phyloP scores from a whole-genome alignment of 2,113 vertebrate genomes.

The Rhabdomys dilectus region DNA sequence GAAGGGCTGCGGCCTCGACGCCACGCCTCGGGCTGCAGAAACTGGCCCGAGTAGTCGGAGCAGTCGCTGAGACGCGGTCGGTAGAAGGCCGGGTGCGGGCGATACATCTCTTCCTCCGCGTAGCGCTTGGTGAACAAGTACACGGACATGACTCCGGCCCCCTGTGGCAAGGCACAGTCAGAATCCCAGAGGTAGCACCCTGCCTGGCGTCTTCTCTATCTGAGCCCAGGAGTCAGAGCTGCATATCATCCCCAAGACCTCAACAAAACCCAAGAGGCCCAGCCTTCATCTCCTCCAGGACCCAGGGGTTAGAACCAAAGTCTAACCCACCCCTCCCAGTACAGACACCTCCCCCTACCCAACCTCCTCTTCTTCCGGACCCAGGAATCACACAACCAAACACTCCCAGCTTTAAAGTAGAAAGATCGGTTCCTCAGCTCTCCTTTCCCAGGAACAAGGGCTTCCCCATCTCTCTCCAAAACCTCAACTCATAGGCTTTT shows the following conservation, averaged over 20 bases:
- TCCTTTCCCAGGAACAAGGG: background rate
- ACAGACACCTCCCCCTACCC: background rate
- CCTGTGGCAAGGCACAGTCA: constrained; percentile 84
- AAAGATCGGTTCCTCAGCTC: background rate
- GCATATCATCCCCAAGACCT: background rate
- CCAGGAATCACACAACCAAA: background rate
- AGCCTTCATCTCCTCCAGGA: background rate
- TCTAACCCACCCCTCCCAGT: background rate
- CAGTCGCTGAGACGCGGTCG: constrained; percentile 94
- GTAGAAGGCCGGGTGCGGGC: constrained; percentile 94
- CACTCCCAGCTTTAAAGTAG: background rate
- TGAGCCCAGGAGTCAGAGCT: background rate
- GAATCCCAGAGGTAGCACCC: background rate
- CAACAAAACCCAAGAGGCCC: background rate
- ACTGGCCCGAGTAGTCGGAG: constrained; percentile 95
- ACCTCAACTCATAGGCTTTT: background rate
- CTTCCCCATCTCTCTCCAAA: background rate
- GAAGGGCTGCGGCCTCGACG: constrained; percentile 93
- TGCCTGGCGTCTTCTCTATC: too few species aligned
- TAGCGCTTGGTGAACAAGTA: constrained; percentile 97
- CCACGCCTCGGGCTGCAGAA: constrained; percentile 94
- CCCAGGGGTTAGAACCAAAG: background rate
- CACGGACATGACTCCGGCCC: constrained; percentile 95
- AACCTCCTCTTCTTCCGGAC: background rate
- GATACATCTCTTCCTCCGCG: constrained; percentile 95